Evolutionary conservation across 2,888 invertebrate species (phyloP).

Genomic region (Blomia tropicalis): DNA sequence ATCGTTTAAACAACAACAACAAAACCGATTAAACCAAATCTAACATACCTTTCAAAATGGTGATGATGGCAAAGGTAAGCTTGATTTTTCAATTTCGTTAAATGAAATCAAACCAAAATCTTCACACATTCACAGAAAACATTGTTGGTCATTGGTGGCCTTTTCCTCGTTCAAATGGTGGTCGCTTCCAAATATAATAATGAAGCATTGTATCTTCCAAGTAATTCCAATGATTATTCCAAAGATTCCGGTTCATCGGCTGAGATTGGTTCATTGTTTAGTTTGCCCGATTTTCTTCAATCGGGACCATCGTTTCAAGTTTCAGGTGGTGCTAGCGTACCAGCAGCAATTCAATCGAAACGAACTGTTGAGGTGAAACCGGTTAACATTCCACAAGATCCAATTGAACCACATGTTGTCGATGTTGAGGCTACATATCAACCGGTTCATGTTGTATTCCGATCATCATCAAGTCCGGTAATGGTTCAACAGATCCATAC

Average conservation of each 20-base stretch:
- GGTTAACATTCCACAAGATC: constrained; percentile 3
- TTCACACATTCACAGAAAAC: background rate
- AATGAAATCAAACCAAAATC: no score
- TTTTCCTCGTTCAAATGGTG: background rate
- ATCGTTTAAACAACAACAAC: no score
- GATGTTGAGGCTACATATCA: constrained; percentile 7
- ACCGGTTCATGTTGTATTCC: constrained; percentile 7
- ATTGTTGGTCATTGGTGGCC: background rate
- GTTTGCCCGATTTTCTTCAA: background rate
- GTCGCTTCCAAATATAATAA: background rate
- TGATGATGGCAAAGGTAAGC: no score
- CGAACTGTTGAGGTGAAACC: constrained; percentile 12
- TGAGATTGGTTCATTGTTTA: background rate
- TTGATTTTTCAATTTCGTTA: no score
- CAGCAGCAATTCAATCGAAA: constrained; percentile 10
- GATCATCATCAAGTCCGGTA: constrained; percentile 15
- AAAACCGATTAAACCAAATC: no score
- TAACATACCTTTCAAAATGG: no score
- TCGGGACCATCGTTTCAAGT: background rate
- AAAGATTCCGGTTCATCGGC: background rate
- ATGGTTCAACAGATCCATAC: constrained; percentile 16
- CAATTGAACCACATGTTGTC: constrained; percentile 12
- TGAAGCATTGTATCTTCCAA: background rate
- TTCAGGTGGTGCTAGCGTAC: background rate
- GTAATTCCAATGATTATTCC: background rate